Conservation (phyloP, 2,888 invertebrate species). For the Agonum fuliginosum region DNA sequence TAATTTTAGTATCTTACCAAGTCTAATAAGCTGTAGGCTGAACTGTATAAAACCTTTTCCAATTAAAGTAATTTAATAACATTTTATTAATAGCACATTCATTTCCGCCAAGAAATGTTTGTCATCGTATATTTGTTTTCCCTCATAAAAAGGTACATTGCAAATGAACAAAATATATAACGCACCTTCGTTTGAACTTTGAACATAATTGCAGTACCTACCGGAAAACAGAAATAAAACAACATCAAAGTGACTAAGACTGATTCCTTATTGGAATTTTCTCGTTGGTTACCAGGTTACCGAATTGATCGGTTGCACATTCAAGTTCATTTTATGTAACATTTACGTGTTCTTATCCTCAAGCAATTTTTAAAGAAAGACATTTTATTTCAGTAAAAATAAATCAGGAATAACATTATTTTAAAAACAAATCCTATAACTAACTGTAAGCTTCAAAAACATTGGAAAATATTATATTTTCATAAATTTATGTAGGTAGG, state of each 20-base stretch:
- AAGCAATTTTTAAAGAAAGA: background rate
- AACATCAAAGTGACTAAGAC: conserved; percentile 6
- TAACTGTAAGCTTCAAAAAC: no score
- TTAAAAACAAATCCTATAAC: conserved; percentile 7
- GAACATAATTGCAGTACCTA: background rate
- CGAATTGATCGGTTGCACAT: background rate
- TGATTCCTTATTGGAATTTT: conserved; percentile 7
- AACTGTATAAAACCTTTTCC: no score
- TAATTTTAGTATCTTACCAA: no score
- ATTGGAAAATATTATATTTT: no score
- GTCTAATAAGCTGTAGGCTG: no score
- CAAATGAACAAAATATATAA: background rate
- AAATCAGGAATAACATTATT: background rate
- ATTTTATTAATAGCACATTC: no score
- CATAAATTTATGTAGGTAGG: no score
- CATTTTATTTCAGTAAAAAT: background rate
- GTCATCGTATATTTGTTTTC: no score
- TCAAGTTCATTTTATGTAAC: conserved; percentile 6
- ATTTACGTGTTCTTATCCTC: conserved; percentile 3
- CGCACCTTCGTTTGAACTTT: background rate
- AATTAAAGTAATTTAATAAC: no score
- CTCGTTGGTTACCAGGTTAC: background rate
- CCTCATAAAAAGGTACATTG: no score
- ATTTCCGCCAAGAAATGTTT: no score
- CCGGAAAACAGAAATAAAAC: background rate